Percentiles rank a stretch among this genome's conserved stretches.
phyloP scores from a whole-genome alignment of 2,113 vertebrate genomes.

The Tetrax tetrax region DNA sequence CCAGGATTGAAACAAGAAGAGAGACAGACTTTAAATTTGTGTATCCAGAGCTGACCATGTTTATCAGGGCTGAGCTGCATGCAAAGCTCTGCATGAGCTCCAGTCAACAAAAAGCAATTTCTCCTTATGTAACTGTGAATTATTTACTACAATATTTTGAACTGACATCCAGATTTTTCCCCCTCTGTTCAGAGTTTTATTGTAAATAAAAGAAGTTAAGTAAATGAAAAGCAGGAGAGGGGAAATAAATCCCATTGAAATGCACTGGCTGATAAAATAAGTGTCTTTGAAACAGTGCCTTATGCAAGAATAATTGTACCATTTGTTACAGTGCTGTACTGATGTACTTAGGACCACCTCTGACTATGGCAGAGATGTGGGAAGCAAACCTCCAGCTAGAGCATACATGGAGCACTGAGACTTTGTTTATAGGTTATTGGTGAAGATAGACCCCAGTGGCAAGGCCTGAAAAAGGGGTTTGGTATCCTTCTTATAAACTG shows the following conservation, averaged over 20 bases:
- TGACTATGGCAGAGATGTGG: neutral
- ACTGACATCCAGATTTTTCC: neutral
- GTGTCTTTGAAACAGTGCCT: conserved; percentile 33
- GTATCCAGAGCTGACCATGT: neutral
- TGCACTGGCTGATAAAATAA: conserved; percentile 42
- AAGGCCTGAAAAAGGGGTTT: neutral
- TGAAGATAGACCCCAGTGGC: neutral
- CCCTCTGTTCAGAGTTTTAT: neutral
- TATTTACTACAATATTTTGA: conserved; percentile 45
- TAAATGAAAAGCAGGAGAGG: conserved; percentile 29
- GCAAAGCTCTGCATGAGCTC: neutral
- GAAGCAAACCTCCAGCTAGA: neutral
- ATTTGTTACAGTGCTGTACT: conserved; percentile 47
- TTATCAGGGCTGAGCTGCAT: neutral
- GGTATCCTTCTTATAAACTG: neutral
- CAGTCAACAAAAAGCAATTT: conserved; percentile 19
- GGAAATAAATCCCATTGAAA: conserved; percentile 30
- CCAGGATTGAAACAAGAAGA: neutral
- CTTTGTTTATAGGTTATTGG: neutral
- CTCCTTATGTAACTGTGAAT: neutral
- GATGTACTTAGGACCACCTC: conserved; percentile 12
- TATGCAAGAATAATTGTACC: conserved; percentile 54
- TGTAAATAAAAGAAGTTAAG: conserved; percentile 8
- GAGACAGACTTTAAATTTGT: neutral
- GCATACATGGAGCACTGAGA: neutral